Evolutionary conservation across 1,140 invertebrate species (phyloP), one percentile per base, ranked within the genome.

Genomic region (Lepidurus packardi): DNA sequence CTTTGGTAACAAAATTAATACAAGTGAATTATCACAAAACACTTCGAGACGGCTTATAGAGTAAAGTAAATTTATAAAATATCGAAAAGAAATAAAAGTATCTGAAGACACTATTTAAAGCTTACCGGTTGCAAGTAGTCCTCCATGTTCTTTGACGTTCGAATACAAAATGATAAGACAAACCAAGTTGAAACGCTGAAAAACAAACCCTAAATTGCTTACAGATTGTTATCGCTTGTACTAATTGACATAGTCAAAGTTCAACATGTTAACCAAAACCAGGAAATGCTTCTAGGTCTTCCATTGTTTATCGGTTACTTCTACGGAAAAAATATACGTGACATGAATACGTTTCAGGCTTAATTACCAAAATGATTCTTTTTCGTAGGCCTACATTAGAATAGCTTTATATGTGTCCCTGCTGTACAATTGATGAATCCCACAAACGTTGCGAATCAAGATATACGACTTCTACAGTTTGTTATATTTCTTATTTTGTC

Each of bases 51-150:
- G 10, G 21, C 21, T 65, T 13, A 65, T n/a, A 7, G 1, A 65
- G 16, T 65, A n/a, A n/a, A 1, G n/a, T 34, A 65, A 65, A 65
- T 7, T 6, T 65, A 1, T 65, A 13, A 16, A 65, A 16, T 16
- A n/a, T 21, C 53, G 13, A 13, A 11, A 16, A 65, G 13, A 16
- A 65, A 65, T 47, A 4, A 4, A 16, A 65, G 13, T 65, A n/a
- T 65, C 16, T 65, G 1, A 16, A 21, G 16, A 65, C 21, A 13
- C 21, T 47, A 65, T 11, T 21, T 13, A 65, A 65, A 13, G 53
- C 53, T 65, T 65, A 65, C 53, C 53, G 53, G 53, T 11, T 65
- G 53, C 21, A 65, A 65, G 53, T 65, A 65, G 53, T 65, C 53
- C 8, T 65, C 53, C 53, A 65, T 65, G 8, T 0, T 65, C 21